Evolutionary conservation across 2,113 vertebrate genomes (phyloP).

Genomic region (Shinisaurus crocodilurus): DNA sequence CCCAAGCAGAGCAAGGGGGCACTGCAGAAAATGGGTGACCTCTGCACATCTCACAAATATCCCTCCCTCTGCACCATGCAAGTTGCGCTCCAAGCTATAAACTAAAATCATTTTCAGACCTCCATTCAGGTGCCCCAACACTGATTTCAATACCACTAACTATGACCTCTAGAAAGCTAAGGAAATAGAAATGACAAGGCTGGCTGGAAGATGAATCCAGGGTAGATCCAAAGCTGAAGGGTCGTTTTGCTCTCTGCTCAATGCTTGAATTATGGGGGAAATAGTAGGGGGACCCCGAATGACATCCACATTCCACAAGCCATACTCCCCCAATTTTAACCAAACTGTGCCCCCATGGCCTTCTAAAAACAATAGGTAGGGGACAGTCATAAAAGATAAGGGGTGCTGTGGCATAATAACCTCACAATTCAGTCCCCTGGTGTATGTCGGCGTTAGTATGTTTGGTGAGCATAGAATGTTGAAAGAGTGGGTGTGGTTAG

Average conservation of each 20-base stretch:
- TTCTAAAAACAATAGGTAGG: no score
- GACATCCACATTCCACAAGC: no score
- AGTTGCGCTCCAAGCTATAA: background rate
- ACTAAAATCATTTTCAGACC: background rate
- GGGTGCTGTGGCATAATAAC: no score
- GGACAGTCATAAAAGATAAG: background rate
- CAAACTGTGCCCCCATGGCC: background rate
- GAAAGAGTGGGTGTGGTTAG: no score
- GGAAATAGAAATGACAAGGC: background rate
- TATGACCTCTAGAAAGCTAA: background rate
- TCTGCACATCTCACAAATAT: background rate
- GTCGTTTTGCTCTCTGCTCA: background rate
- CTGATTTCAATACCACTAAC: background rate
- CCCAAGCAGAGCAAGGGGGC: background rate
- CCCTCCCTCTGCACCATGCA: background rate
- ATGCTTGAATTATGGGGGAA: background rate
- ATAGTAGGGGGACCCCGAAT: no score
- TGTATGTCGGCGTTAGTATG: no score
- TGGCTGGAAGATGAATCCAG: background rate
- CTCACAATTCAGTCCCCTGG: no score
- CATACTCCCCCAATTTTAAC: background rate
- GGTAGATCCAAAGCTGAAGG: background rate
- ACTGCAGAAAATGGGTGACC: background rate
- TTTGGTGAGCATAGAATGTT: no score
- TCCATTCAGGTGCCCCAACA: background rate